Evolutionary conservation across 2,888 invertebrate genomes (phyloP).

Genomic region (Caenorhabditis drosophilae): DNA sequence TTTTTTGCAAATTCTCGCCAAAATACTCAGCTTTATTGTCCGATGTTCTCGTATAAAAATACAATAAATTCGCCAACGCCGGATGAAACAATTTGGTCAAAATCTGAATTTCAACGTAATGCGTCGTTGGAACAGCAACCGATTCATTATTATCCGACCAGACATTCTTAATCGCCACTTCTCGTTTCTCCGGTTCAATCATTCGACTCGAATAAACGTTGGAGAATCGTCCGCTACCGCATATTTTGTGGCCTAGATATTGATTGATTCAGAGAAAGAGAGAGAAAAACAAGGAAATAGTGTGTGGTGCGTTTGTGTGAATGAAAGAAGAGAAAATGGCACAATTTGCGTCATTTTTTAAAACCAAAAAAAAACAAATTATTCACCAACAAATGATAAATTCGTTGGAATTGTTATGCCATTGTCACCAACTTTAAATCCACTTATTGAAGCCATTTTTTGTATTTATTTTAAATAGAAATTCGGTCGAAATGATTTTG

Average conservation of each 20-base stretch:
- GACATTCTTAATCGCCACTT: conserved; percentile 56
- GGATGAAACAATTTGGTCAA: conserved; percentile 49
- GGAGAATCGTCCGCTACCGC: conserved; percentile 56
- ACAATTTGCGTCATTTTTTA: too few species aligned
- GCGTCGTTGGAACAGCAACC: conserved; percentile 5
- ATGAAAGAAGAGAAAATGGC: too few species aligned
- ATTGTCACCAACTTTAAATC: conserved; percentile 13
- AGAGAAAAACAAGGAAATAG: too few species aligned
- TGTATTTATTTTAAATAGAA: too few species aligned
- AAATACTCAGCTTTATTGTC: conserved; percentile 28
- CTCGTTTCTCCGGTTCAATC: conserved; percentile 30
- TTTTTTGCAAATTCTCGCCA: too few species aligned
- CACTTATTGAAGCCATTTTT: conserved; percentile 6
- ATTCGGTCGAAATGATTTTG: too few species aligned
- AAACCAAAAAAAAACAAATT: too few species aligned
- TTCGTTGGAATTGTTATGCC: conserved; percentile 10
- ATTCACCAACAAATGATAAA: conserved; percentile 13
- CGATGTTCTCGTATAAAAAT: conserved; percentile 38
- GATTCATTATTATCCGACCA: conserved; percentile 35
- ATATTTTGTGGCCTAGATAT: conserved; percentile 27
- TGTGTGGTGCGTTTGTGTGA: too few species aligned
- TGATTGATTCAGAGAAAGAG: too few species aligned
- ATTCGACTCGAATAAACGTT: conserved; percentile 53
- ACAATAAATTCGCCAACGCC: conserved; percentile 48
- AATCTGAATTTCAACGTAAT: conserved; percentile 39